A percentile compares a stretch with the other conserved stretches of the same genome.
phyloP scores from a whole-genome alignment of 2,888 invertebrate genomes.

The Sarcophaga variegata region DNA sequence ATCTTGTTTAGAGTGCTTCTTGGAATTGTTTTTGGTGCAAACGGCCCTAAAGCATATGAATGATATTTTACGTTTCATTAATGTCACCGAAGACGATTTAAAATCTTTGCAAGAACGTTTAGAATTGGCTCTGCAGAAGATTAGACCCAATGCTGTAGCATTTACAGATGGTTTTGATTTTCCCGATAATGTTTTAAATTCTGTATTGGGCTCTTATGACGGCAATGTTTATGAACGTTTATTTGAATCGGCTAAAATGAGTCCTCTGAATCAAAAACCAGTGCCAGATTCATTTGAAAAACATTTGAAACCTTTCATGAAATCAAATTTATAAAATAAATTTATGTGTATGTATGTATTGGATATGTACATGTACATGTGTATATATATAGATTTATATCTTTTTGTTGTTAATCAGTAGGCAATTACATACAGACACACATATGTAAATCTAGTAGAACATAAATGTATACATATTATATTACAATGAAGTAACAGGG shows the following conservation, averaged over 20 bases:
- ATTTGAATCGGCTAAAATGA: conserved; percentile 90
- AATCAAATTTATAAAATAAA: conserved; percentile 85
- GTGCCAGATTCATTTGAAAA: conserved; percentile 87
- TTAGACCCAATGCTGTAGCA: conserved; percentile 94
- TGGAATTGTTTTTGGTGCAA: conserved; percentile 90
- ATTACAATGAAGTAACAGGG: no score
- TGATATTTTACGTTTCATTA: conserved; percentile 85
- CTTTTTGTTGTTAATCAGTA: no score
- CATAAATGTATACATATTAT: no score
- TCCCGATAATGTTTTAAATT: conserved; percentile 88
- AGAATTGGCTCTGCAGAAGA: conserved; percentile 86
- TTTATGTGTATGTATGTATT: no score
- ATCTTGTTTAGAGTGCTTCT: conserved; percentile 86
- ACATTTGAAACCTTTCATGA: conserved; percentile 90
- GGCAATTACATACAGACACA: no score
- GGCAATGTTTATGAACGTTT: conserved; percentile 92
- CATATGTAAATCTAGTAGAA: no score
- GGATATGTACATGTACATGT: no score
- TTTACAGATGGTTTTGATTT: conserved; percentile 96
- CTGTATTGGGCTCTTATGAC: conserved; percentile 91
- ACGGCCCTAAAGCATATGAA: conserved; percentile 89
- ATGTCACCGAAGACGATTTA: conserved; percentile 71
- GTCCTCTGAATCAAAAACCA: conserved; percentile 90
- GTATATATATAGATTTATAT: neutral
- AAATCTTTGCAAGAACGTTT: conserved; percentile 86